Conservation (phyloP, 2,797 vertebrate species). For the Hylomyscus alleni region DNA sequence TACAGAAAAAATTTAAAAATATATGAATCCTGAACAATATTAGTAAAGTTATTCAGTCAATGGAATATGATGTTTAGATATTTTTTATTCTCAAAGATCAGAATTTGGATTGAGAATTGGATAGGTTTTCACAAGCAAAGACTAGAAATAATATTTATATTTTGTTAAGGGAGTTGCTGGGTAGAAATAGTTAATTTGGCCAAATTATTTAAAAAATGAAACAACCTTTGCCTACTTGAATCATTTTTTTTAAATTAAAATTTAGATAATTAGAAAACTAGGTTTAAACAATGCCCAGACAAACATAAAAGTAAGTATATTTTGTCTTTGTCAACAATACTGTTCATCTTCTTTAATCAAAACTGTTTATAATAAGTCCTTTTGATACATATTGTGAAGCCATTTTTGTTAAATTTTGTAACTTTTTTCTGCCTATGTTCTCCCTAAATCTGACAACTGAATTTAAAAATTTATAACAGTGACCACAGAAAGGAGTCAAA, state of each 20-base stretch:
- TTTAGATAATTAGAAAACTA: neutral
- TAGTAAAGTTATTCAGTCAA: neutral
- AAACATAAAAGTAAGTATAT: slow-evolving; percentile 48
- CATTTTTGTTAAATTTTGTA: neutral
- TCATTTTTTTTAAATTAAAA: neutral
- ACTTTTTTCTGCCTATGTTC: neutral
- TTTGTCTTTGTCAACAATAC: neutral
- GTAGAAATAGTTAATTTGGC: neutral
- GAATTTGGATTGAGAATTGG: neutral
- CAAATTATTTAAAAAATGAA: neutral
- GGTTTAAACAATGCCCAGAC: neutral
- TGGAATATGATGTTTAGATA: neutral
- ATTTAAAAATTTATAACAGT: neutral
- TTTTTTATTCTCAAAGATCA: neutral
- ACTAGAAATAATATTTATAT: neutral
- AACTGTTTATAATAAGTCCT: neutral
- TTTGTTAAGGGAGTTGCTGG: neutral
- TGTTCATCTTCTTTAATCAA: neutral
- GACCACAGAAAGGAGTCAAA: neutral
- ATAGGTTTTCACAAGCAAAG: neutral
- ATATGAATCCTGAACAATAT: neutral
- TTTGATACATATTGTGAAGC: neutral
- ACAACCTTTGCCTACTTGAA: neutral
- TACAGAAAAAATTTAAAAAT: neutral
- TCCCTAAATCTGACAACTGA: neutral